Percentiles rank a stretch among this genome's conserved stretches.
Evolutionary conservation across 2,113 vertebrate genomes (phyloP).

Genomic region (Eudyptes chrysolophus): DNA sequence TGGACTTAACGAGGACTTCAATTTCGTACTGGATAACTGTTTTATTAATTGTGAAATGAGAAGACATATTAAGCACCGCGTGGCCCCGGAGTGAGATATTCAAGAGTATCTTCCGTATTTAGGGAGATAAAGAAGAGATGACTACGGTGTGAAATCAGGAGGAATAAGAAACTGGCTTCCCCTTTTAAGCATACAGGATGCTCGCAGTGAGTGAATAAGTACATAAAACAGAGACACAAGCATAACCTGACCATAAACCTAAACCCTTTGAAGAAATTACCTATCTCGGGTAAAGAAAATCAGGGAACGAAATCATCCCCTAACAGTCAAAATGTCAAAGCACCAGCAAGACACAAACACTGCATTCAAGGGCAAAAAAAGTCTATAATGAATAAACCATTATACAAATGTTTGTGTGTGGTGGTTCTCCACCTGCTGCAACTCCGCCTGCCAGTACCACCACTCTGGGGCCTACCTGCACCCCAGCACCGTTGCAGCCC

Average conservation of each 20-base stretch:
- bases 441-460: neutral
- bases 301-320: neutral
- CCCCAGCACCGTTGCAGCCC: neutral
- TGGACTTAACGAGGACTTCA: neutral
- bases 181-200: conserved; percentile 50
- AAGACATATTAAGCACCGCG: neutral
- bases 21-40: neutral
- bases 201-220: neutral
- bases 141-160: conserved; percentile 57
- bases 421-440: neutral
- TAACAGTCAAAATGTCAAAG: neutral
- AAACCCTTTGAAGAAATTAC: neutral
- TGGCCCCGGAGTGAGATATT: conserved; percentile 45
- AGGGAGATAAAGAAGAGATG: conserved; percentile 63
- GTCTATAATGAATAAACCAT: neutral
- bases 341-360: neutral
- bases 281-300: neutral
- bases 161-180: conserved; percentile 63
- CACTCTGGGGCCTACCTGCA: rapidly evolving
- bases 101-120: conserved; percentile 49
- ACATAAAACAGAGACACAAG: neutral
- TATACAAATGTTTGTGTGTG: rapidly evolving
- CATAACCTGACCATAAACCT: neutral
- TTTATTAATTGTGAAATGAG: conserved; percentile 55
- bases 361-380: neutral